Evolutionary conservation across 2,113 vertebrate species (phyloP).

Genomic region (Chloebia gouldiae): DNA sequence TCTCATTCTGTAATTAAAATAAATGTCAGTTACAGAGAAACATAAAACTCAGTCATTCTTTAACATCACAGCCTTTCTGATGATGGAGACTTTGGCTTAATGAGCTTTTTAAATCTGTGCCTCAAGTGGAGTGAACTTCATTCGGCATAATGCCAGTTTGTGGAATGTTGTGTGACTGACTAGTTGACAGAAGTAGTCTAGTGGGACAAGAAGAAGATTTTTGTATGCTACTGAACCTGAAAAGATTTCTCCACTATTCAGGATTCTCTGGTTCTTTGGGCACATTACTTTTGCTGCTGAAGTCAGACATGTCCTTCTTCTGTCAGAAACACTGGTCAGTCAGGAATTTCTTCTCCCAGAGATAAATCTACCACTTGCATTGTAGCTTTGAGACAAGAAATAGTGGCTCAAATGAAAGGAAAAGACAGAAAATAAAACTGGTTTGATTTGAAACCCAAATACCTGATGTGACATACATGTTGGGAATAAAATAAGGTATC

Average conservation of each 20-base stretch:
- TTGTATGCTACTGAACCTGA: neutral
- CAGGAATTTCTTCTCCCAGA: neutral
- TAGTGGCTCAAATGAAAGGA: neutral
- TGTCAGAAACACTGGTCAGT: neutral
- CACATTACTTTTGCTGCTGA: neutral
- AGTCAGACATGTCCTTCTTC: neutral
- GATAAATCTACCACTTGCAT: neutral
- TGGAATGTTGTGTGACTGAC: neutral
- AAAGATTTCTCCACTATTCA: neutral
- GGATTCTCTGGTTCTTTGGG: neutral
- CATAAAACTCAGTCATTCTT: neutral
- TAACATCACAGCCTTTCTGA: neutral
- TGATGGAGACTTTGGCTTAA: neutral
- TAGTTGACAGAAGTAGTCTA: neutral
- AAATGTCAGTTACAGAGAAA: neutral
- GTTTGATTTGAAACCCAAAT: neutral
- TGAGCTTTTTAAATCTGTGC: neutral
- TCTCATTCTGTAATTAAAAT: neutral
- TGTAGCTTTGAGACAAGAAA: neutral
- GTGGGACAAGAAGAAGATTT: neutral
- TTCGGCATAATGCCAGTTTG: neutral
- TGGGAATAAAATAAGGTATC: neutral
- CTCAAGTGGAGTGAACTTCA: neutral
- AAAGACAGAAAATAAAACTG: neutral
- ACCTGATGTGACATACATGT: neutral